These are phyloP conservation scores for Epinephelus fuscoguttatus DNA, from an alignment of 2,113 vertebrate genomes.

Conservation along the genomic window DNA sequence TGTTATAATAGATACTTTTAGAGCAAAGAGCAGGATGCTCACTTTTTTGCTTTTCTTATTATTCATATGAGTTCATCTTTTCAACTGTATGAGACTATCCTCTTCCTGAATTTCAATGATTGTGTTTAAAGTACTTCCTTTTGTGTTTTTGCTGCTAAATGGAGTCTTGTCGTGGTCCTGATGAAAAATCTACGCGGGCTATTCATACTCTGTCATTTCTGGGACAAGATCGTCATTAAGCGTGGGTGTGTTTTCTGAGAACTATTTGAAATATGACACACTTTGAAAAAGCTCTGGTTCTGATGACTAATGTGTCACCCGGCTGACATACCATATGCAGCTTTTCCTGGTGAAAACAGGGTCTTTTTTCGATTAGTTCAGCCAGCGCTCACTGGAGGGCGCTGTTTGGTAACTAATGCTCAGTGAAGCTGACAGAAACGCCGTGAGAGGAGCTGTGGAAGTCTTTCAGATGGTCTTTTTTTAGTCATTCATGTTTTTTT, in stretches of 20 bases:
- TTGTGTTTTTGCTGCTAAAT: background rate
- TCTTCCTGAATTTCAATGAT: background rate
- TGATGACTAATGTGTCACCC: constrained; percentile 22
- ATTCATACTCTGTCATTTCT: background rate
- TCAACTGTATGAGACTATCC: background rate
- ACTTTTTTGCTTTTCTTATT: background rate
- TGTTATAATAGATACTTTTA: background rate
- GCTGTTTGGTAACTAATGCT: constrained; percentile 75
- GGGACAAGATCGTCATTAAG: background rate
- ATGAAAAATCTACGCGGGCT: background rate
- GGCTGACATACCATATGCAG: background rate
- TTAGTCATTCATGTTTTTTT: background rate
- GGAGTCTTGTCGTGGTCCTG: background rate
- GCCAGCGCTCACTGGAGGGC: constrained; percentile 69
- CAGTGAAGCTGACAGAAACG: background rate
- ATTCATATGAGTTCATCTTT: background rate
- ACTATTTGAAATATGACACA: constrained; percentile 10
- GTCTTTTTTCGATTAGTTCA: background rate
- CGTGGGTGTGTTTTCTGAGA: constrained; percentile 6
- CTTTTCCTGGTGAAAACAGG: background rate
- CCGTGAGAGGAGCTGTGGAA: constrained; percentile 3
- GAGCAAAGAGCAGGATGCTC: background rate
- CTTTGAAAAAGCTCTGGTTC: background rate
- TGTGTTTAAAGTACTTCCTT: background rate
- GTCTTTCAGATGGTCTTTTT: constrained; percentile 18